Percentiles rank a stretch among this genome's conserved stretches.
phyloP scores from a whole-genome alignment of 2,888 invertebrate genomes.

The Lathronympha strigana region DNA sequence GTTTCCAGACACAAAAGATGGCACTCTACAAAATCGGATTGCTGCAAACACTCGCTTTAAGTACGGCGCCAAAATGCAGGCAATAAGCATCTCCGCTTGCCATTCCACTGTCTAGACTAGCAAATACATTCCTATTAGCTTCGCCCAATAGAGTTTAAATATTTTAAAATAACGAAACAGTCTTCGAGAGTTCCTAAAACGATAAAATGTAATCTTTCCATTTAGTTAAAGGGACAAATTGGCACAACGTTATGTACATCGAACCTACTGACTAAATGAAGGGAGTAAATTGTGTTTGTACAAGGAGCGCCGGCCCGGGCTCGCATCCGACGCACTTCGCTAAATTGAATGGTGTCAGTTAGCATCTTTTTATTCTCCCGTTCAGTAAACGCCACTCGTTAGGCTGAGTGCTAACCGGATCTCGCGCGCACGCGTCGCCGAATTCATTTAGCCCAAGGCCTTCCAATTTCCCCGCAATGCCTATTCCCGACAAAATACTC shows the following conservation, averaged over 20 bases:
- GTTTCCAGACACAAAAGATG: slow-evolving; percentile 35
- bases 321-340: slow-evolving; percentile 52
- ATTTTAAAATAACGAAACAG: slow-evolving; percentile 62
- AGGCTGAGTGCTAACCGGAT: slow-evolving; percentile 54
- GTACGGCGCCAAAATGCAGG: slow-evolving; percentile 51
- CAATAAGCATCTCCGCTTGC: slow-evolving; percentile 50
- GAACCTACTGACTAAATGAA: slow-evolving; percentile 56
- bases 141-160: slow-evolving; percentile 58
- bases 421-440: slow-evolving; percentile 51
- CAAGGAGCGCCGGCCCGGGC: slow-evolving; percentile 47
- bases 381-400: slow-evolving; percentile 54
- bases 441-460: slow-evolving; percentile 53
- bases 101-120: slow-evolving; percentile 62
- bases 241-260: slow-evolving; percentile 46
- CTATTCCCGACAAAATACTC: slow-evolving; percentile 39
- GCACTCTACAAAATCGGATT: slow-evolving; percentile 41
- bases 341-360: slow-evolving; percentile 59
- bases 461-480: slow-evolving; percentile 43
- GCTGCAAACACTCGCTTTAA: slow-evolving; percentile 43
- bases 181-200: slow-evolving; percentile 51
- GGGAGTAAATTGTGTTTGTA: slow-evolving; percentile 55
- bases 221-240: slow-evolving; percentile 44
- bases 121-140: slow-evolving; percentile 41
- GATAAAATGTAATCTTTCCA: slow-evolving; percentile 42
- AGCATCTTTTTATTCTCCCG: slow-evolving; percentile 53